Conservation (phyloP, 1,140 invertebrate genomes). For the fruit fly (Drosophila melanogaster) region DNA sequence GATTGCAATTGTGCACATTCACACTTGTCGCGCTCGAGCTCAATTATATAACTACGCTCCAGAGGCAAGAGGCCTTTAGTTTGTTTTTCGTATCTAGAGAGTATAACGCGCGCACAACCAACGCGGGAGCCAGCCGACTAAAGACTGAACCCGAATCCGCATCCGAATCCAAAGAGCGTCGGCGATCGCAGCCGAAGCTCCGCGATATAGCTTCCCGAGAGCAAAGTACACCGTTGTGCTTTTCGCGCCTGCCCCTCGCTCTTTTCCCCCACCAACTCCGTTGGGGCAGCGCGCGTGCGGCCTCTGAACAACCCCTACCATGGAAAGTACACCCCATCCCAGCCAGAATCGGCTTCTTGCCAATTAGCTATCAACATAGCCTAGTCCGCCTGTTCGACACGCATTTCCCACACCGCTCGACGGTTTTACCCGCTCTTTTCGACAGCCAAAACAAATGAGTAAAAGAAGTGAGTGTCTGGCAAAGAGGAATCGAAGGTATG, state of each 20-base stretch:
- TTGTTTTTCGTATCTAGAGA: slow-evolving; percentile 15
- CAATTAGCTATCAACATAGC: slow-evolving; percentile 35
- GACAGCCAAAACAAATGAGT: slow-evolving; percentile 14
- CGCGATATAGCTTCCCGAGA: slow-evolving; percentile 20
- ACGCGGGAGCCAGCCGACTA: slow-evolving; percentile 78
- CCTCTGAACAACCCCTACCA: slow-evolving; percentile 25
- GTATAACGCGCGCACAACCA: slow-evolving; percentile 71
- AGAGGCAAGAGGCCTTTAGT: slow-evolving; percentile 7
- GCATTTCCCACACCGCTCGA: not conserved
- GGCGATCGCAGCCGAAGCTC: slow-evolving; percentile 51
- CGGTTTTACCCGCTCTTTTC: not conserved
- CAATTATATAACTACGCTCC: slow-evolving; percentile 72
- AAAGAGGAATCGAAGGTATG: not conserved
- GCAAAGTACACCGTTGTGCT: slow-evolving; percentile 31
- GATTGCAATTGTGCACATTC: slow-evolving; percentile 49
- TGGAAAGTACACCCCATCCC: not conserved
- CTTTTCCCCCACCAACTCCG: not conserved
- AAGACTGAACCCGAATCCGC: slow-evolving; percentile 63
- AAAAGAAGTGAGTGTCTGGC: slow-evolving; percentile 5
- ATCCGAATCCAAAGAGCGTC: slow-evolving; percentile 8
- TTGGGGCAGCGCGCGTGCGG: slow-evolving; percentile 29
- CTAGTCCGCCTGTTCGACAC: slow-evolving; percentile 6
- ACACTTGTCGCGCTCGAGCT: slow-evolving; percentile 52
- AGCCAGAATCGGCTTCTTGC: slow-evolving; percentile 22
- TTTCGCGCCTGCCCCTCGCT: not conserved